Evolutionary conservation across 1,140 invertebrate genomes (phyloP).

Genomic region (Physella acuta): DNA sequence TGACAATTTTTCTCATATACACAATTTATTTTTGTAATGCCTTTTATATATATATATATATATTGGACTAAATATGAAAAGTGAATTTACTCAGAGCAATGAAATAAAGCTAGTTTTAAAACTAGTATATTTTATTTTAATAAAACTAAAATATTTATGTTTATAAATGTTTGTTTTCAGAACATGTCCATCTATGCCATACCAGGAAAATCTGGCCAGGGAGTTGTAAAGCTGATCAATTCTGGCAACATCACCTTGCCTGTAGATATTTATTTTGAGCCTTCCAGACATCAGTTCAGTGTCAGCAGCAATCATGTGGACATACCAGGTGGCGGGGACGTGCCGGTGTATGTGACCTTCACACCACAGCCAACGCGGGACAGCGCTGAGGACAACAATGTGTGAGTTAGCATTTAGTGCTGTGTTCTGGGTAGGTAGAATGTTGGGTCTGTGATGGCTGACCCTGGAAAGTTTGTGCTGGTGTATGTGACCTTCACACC

Average conservation of each 20-base stretch:
- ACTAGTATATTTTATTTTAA: too few species aligned
- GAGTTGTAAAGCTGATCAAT: constrained; percentile 3
- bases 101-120: too few species aligned
- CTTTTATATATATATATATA: too few species aligned
- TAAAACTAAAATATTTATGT: too few species aligned
- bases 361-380: constrained; percentile 10
- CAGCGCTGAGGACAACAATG: neutral
- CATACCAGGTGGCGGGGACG: neutral
- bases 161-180: constrained; percentile 7
- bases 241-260: constrained; percentile 19
- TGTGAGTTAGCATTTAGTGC: neutral
- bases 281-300: neutral
- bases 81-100: too few species aligned
- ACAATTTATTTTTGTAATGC: too few species aligned
- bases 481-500: constrained; percentile 15
- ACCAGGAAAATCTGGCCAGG: constrained; percentile 8
- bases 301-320: neutral
- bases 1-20: neutral
- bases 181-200: neutral
- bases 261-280: neutral
- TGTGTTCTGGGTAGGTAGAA: neutral
- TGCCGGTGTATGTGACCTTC: constrained; percentile 7
- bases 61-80: too few species aligned
- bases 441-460: too few species aligned
- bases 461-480: too few species aligned